A percentile compares a stretch with the other conserved stretches of the same genome.
These are phyloP conservation scores for Agapetus fuscipes DNA, from an alignment of 2,888 invertebrate species.

Conservation along the genomic window DNA sequence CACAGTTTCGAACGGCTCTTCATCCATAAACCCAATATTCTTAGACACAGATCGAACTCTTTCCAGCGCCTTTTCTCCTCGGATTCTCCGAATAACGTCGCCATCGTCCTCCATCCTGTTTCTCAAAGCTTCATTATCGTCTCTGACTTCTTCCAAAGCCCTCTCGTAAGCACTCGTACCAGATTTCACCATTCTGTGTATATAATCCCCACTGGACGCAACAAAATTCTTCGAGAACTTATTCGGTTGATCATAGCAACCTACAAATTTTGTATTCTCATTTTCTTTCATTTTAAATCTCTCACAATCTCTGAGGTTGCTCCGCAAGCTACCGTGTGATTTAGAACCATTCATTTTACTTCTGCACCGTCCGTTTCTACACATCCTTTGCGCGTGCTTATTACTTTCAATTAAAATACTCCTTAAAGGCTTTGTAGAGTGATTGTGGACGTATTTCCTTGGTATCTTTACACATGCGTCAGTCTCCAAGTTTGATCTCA, in stretches of 20 bases:
- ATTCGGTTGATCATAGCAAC: constrained; percentile 14
- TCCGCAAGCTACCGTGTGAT: no score
- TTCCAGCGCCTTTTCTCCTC: constrained; percentile 72
- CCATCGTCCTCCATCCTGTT: constrained; percentile 7
- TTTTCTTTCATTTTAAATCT: no score
- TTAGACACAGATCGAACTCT: no score
- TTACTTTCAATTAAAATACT: constrained; percentile 3
- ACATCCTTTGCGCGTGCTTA: not conserved
- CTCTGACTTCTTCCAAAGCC: constrained; percentile 11
- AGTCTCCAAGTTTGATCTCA: not conserved
- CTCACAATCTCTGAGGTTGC: no score
- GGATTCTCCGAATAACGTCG: constrained; percentile 47
- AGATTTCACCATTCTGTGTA: constrained; percentile 10
- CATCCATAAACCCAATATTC: no score
- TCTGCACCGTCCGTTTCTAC: no score
- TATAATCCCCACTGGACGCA: constrained; percentile 3
- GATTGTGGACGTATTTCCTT: no score
- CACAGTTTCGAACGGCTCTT: no score
- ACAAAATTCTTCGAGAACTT: constrained; percentile 9
- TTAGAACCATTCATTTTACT: no score
- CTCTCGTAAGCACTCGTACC: constrained; percentile 10
- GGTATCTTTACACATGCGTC: no score
- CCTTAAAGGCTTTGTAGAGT: constrained; percentile 5
- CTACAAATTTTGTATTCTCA: constrained; percentile 2
- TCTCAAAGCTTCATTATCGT: constrained; percentile 1